Base-by-base conservation (phyloP, 2,888 invertebrate genomes). In the Xanthorhoe spadicearia region DNA sequence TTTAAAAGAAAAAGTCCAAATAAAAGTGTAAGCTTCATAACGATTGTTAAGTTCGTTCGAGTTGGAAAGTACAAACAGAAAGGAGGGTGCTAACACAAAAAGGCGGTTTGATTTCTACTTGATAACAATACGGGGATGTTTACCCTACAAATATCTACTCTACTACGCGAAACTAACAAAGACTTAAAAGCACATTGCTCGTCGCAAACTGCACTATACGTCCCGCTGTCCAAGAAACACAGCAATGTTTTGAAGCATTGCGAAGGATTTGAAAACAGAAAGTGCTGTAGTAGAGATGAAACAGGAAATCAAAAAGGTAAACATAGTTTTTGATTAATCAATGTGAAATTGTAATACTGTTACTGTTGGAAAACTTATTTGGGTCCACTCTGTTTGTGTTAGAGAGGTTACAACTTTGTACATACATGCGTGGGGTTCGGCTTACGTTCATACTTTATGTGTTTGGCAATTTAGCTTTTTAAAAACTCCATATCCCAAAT, bases 261-360 rank as follows among this genome's bases (percentile, higher is more conserved):
- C 52, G 18, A 48, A 60, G 10, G 7, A n/a, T 5, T 57, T 57
- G 52, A 50, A 28, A 48, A 35, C 51, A 57, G 62, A 76, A 55
- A 8, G 13, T 13, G 2, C 35, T 38, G 35, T 67, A 35, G 65
- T 78, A 60, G 53, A 61, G 74, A 17, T 10, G 51, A 46, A 64
- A 55, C 65, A 59, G 85, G 87, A 84, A 85, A 80, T 80, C 81
- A 76, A 80, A 67, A 85, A 84, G 81, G 85, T 85, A 87, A 88
- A 87, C 80, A 79, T 78, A 77, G 78, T 77, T 81, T 83, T 85
- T 85, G 85, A 88, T 88, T 86, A 88, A 88, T 88, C 88, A 85
- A 84, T 84, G 83, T 85, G 85, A 85, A 84, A 85, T 84, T 67
- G 68, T 67, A 43, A 70, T 56, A 59, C 55, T 61, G 69, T 64